Base-by-base conservation (phyloP, 2,888 invertebrate species). In the Drosophila lutescens region DNA sequence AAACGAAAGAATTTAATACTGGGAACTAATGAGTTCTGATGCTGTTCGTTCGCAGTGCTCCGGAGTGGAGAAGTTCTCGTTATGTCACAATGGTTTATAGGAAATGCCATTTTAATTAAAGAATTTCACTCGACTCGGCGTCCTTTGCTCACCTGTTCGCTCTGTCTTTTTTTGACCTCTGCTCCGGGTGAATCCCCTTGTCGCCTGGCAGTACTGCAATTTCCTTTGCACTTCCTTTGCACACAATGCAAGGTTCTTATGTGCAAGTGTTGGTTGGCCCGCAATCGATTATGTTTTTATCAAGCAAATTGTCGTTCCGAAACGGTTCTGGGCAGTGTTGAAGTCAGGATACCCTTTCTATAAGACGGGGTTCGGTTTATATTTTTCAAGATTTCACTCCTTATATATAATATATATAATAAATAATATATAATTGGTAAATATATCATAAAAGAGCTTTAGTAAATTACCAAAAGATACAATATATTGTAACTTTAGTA, bases 1-100 rank as follows among this genome's bases (percentile, higher is more conserved):
- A 81, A 75, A 74, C 78, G 78, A 81, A 82, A 81, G 82, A 87
- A 82, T 87, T 78, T 85, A 67, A 78, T 76, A 78, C 87, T 78
- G 67, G 70, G 74, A 85, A 72, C 81, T 86, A 86, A 81, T 81
- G 75, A 85, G 86, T 68, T 30, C 13, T 40, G 56, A 34, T 34
- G 56, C 34, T 47, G 23, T 20, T 10, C 20, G 20, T 20, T 20
- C 20, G 20, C 9, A 5, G 20, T 2, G 13, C n/a, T 34, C 15
- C 20, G 9, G 9, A 15, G 34, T 8, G 20, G 12, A 41, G 62
- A 34, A 41, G 41, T 47, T 47, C 41, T 55, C 47, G 40, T 69
- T 70, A 53, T 74, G 83, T 70, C 69, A 78, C 76, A 63, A 78
- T 80, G 74, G 81, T 71, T 84, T 62, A 71, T 34, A 56, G 69